Conservation (phyloP, 2,888 invertebrate genomes). For the Subacronicta megacephala region DNA sequence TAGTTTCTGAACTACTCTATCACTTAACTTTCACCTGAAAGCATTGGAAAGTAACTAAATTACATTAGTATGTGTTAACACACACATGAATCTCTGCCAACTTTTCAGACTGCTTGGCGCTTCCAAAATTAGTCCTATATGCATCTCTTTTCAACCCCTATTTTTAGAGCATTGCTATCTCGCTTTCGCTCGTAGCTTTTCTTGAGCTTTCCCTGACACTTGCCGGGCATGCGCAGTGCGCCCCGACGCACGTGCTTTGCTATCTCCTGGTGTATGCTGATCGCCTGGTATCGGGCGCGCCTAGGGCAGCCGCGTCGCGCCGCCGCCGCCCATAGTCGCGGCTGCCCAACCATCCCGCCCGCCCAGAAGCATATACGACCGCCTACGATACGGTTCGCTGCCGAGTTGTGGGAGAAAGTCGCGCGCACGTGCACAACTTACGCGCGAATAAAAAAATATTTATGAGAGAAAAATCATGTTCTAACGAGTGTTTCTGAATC, state of each 20-base stretch:
- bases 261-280: slow-evolving; percentile 72
- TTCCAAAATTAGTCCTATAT: slow-evolving; percentile 78
- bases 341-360: slow-evolving; percentile 81
- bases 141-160: slow-evolving; percentile 75
- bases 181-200: slow-evolving; percentile 75
- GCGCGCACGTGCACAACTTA: slow-evolving; percentile 76
- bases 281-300: slow-evolving; percentile 88
- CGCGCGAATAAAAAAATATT: slow-evolving; percentile 68
- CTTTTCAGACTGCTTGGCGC: slow-evolving; percentile 88
- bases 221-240: slow-evolving; percentile 81
- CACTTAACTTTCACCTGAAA: slow-evolving; percentile 50
- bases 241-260: slow-evolving; percentile 79
- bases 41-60: slow-evolving; percentile 54
- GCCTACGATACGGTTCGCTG: slow-evolving; percentile 83
- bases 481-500: slow-evolving; percentile 53
- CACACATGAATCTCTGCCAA: slow-evolving; percentile 59
- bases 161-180: slow-evolving; percentile 72
- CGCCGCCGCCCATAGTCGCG: slow-evolving; percentile 82
- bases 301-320: slow-evolving; percentile 87
- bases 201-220: slow-evolving; percentile 75
- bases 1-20: slow-evolving; percentile 34
- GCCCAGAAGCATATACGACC: slow-evolving; percentile 84
- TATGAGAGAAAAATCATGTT: slow-evolving; percentile 57
- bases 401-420: slow-evolving; percentile 66
- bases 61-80: slow-evolving; percentile 58